phyloP scores from a whole-genome alignment of 2,888 invertebrate species.

The Drosophila subquinaria region DNA sequence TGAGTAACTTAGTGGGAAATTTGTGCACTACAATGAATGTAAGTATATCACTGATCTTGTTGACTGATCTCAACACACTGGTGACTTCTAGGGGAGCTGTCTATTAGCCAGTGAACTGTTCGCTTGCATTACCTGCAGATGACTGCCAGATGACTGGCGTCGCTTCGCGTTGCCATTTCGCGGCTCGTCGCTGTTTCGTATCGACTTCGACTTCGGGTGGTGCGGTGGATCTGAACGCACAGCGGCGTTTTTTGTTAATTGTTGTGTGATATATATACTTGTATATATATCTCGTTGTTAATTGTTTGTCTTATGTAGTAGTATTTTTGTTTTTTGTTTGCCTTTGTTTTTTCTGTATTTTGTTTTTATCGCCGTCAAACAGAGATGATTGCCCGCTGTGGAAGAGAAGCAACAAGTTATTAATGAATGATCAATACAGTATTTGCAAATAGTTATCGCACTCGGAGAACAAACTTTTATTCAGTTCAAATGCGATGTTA shows the following conservation, averaged over 20 bases:
- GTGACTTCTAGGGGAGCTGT: conserved; percentile 23
- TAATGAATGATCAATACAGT: conserved; percentile 12
- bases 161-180: conserved; percentile 63
- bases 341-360: conserved; percentile 45
- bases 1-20: conserved; percentile 44
- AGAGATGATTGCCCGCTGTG: conserved; percentile 52
- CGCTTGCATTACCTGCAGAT: conserved; percentile 83
- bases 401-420: conserved; percentile 47
- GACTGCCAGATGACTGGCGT: conserved; percentile 78
- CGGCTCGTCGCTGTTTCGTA: conserved; percentile 31
- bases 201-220: conserved; percentile 17
- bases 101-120: conserved; percentile 58
- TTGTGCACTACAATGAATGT: conserved; percentile 34
- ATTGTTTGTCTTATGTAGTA: conserved; percentile 40
- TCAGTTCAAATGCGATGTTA: background rate
- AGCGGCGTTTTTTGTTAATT: conserved; percentile 69
- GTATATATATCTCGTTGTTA: conserved; percentile 34
- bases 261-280: conserved; percentile 41
- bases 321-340: conserved; percentile 52
- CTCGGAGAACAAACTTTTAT: background rate
- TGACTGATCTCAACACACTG: background rate
- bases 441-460: conserved; percentile 10
- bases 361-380: conserved; percentile 38
- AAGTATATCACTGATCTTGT: conserved; percentile 14
- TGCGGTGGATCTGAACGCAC: conserved; percentile 33